Percentiles rank a stretch among this genome's conserved stretches.
Evolutionary conservation across 1,140 invertebrate genomes (phyloP).

Genomic region (Zaprionus camerounensis): DNA sequence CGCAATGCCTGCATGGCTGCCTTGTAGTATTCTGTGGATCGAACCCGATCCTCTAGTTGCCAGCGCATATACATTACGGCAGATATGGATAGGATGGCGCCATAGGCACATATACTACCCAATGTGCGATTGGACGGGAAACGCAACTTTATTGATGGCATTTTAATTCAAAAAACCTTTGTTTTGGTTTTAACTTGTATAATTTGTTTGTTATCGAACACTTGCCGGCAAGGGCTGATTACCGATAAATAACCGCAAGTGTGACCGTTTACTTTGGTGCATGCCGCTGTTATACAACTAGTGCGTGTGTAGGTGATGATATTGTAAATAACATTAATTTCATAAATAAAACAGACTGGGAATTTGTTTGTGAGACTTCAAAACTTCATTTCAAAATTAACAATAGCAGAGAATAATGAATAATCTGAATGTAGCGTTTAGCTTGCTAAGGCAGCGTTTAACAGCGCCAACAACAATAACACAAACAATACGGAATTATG

Average conservation of each 20-base stretch:
- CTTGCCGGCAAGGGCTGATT: slow-evolving; percentile 44
- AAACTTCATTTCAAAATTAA: not conserved
- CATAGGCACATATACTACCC: slow-evolving; percentile 85
- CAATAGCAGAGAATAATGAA: slow-evolving; percentile 39
- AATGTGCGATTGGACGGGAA: slow-evolving; percentile 84
- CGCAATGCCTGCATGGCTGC: slow-evolving; percentile 86
- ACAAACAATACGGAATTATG: slow-evolving; percentile 55
- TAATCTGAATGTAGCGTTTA: slow-evolving; percentile 42
- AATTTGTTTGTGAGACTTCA: not conserved
- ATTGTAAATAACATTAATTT: slow-evolving; percentile 41
- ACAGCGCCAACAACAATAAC: slow-evolving; percentile 30
- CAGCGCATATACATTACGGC: slow-evolving; percentile 84
- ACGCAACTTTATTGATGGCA: slow-evolving; percentile 51
- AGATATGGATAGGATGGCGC: slow-evolving; percentile 84
- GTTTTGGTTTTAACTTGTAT: slow-evolving; percentile 38
- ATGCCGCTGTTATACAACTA: slow-evolving; percentile 45
- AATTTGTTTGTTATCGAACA: slow-evolving; percentile 45
- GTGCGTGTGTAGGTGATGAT: slow-evolving; percentile 5
- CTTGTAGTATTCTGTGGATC: slow-evolving; percentile 86
- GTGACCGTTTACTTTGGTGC: slow-evolving; percentile 23
- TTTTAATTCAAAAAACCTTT: slow-evolving; percentile 19
- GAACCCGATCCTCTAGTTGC: slow-evolving; percentile 85
- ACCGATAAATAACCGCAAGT: slow-evolving; percentile 38
- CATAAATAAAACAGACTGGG: slow-evolving; percentile 2
- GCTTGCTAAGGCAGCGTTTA: slow-evolving; percentile 54